These are phyloP conservation scores for Endotricha flammealis DNA, from an alignment of 2,888 invertebrate genomes.

Conservation along the genomic window DNA sequence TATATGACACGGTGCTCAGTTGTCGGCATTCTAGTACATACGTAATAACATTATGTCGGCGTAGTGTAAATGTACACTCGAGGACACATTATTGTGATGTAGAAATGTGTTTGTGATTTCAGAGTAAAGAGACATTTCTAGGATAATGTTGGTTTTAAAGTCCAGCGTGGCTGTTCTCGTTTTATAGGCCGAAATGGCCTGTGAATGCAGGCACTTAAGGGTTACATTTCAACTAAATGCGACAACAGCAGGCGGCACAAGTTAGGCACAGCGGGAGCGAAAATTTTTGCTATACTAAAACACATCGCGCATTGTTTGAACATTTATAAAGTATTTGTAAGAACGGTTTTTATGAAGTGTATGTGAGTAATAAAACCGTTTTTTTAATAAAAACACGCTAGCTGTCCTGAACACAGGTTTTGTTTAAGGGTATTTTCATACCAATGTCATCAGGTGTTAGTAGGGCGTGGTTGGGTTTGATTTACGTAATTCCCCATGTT, in stretches of 20 bases:
- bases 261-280: slow-evolving; percentile 8
- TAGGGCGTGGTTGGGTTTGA: slow-evolving; percentile 5
- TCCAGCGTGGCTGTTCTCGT: slow-evolving; percentile 1
- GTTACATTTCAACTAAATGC: slow-evolving; percentile 7
- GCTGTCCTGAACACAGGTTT: not conserved
- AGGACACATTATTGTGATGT: slow-evolving; percentile 33
- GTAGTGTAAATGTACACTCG: slow-evolving; percentile 35
- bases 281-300: slow-evolving; percentile 9
- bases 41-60: slow-evolving; percentile 38
- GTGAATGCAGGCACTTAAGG: slow-evolving; percentile 7
- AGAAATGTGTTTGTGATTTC: slow-evolving; percentile 29
- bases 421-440: slow-evolving; percentile 1
- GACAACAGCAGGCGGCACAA: slow-evolving; percentile 7
- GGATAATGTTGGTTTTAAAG: slow-evolving; percentile 8
- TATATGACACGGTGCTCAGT: slow-evolving; percentile 29
- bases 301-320: slow-evolving; percentile 6
- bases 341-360: not conserved
- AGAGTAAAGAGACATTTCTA: slow-evolving; percentile 22
- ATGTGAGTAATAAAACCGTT: not conserved
- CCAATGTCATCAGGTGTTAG: slow-evolving; percentile 1
- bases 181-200: slow-evolving; percentile 8
- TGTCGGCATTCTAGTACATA: slow-evolving; percentile 23
- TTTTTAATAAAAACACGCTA: not conserved
- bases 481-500: slow-evolving; percentile 10
- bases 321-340: slow-evolving; percentile 4